Conservation (phyloP, 2,797 vertebrate species). For the Antrozous pallidus region DNA sequence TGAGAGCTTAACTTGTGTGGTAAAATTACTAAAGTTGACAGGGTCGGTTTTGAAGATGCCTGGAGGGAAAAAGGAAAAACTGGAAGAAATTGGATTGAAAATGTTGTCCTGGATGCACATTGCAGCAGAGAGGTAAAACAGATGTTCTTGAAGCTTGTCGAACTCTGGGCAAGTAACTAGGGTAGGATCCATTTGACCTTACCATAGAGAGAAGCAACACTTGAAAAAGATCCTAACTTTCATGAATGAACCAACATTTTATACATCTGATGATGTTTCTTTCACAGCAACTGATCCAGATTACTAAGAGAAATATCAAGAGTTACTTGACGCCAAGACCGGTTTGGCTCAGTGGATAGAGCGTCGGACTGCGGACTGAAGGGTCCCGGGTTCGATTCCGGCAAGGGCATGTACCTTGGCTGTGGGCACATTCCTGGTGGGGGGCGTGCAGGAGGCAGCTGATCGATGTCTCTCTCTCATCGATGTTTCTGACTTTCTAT, state of each 20-base stretch:
- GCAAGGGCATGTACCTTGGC: no score
- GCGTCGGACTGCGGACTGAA: no score
- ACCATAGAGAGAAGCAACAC: constrained; percentile 89
- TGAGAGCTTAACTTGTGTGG: background rate
- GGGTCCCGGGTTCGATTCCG: no score
- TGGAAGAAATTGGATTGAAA: constrained; percentile 91
- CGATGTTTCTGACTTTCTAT: no score
- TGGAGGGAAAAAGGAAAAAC: constrained; percentile 89
- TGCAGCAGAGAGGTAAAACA: constrained; percentile 95
- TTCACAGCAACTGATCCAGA: constrained; percentile 97
- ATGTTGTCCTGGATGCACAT: constrained; percentile 89
- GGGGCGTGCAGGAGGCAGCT: no score
- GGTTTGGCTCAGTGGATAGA: no score
- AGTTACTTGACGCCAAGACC: background rate
- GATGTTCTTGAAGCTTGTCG: constrained; percentile 94
- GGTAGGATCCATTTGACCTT: constrained; percentile 89
- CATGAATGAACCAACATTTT: constrained; percentile 98
- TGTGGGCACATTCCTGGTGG: no score
- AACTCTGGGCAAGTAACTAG: constrained; percentile 96
- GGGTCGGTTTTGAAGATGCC: constrained; percentile 83
- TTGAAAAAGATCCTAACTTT: constrained; percentile 97
- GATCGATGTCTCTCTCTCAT: no score
- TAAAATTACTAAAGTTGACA: constrained; percentile 85
- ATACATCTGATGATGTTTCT: constrained; percentile 94
- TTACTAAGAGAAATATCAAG: background rate